These are phyloP conservation scores for Sinodicranocentrus sp. DNA, from an alignment of 2,888 invertebrate species.

Conservation along the genomic window DNA sequence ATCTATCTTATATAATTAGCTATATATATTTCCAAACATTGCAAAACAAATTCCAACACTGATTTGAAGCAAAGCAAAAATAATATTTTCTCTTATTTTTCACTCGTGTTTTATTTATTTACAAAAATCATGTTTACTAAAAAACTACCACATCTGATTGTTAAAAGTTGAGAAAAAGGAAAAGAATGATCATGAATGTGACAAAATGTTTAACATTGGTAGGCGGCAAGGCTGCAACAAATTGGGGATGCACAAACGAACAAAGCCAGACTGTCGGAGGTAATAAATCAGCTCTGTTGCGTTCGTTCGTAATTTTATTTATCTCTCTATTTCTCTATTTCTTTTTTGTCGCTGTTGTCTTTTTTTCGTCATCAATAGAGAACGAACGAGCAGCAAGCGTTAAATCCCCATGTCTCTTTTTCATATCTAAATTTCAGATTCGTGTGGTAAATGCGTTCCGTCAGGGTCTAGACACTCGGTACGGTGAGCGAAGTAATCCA, in stretches of 20 bases:
- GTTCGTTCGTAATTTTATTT: conserved; percentile 70
- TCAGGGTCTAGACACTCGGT: conserved; percentile 98
- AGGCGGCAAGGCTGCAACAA: conserved; percentile 77
- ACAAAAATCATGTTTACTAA: conserved; percentile 31
- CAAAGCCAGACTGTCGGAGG: conserved; percentile 77
- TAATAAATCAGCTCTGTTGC: conserved; percentile 77
- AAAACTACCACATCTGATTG: background rate
- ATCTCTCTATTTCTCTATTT: conserved; percentile 74
- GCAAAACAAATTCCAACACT: conserved; percentile 28
- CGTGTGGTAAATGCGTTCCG: conserved; percentile 99
- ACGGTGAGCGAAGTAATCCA: conserved; percentile 94
- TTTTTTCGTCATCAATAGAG: conserved; percentile 39
- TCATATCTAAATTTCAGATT: conserved; percentile 87
- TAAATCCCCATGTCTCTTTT: conserved; percentile 70
- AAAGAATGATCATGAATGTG: conserved; percentile 54
- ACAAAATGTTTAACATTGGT: conserved; percentile 71
- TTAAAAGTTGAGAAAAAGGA: background rate
- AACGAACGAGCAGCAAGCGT: conserved; percentile 62
- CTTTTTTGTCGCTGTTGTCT: conserved; percentile 77
- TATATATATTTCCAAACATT: conserved; percentile 51
- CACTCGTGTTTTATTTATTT: conserved; percentile 13
- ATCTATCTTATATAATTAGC: conserved; percentile 65
- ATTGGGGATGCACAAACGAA: conserved; percentile 77
- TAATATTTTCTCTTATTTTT: conserved; percentile 49
- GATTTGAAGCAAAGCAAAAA: conserved; percentile 38